Conservation (phyloP, 2,797 vertebrate genomes). For the Semaprochilodus insignis region DNA sequence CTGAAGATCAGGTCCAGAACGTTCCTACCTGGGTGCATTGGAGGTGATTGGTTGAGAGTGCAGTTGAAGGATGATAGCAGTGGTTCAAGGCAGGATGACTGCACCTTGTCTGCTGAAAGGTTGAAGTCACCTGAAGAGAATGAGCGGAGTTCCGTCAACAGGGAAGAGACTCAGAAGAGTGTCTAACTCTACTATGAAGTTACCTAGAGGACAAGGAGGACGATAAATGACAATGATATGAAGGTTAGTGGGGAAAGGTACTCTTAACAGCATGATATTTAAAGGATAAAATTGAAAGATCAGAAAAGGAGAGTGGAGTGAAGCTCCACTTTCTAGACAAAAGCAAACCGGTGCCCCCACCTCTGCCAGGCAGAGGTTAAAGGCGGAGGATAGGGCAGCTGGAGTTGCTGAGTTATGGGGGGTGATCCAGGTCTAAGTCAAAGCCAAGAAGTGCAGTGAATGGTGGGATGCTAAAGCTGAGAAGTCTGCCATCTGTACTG, state of each 20-base stretch:
- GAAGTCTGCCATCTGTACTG: neutral
- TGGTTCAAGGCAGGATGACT: too few species aligned
- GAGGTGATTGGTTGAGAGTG: neutral
- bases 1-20: neutral
- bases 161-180: conserved; percentile 2
- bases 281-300: neutral
- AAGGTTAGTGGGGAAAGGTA: neutral
- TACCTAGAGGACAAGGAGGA: neutral
- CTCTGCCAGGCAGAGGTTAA: neutral
- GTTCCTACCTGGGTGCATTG: too few species aligned
- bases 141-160: neutral
- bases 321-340: neutral
- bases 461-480: neutral
- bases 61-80: neutral
- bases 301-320: too few species aligned
- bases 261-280: neutral
- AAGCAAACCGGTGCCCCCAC: neutral
- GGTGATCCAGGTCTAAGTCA: too few species aligned
- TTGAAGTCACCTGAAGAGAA: neutral
- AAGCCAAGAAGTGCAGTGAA: neutral
- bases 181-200: neutral
- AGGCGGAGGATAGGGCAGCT: neutral
- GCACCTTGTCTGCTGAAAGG: too few species aligned
- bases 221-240: neutral
- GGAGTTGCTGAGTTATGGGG: neutral